Evolutionary conservation across 2,888 invertebrate genomes (phyloP), one percentile per base, ranked within the genome.

Genomic region (Hypercompe scribonia): DNA sequence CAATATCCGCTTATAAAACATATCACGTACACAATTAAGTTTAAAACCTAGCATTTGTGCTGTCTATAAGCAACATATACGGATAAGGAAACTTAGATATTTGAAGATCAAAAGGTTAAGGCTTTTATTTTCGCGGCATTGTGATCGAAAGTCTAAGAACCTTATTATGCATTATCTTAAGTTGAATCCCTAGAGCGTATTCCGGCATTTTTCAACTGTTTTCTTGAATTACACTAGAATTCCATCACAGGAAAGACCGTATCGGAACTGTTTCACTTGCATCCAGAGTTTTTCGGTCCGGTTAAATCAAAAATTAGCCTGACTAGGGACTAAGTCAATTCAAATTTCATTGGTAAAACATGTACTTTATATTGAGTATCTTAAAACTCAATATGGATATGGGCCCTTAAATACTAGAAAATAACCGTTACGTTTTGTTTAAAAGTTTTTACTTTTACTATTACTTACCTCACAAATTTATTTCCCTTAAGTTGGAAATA

Each of bases 11-110:
- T 71, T 73, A 68, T 42, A 72, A 50, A 70, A 61, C 58, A 70
- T 64, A 76, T 71, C 67, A 63, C 54, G 75, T 71, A 36, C 61
- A 50, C 70, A 73, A 75, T 81, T 78, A 80, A 78, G 71, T 76
- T 78, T 21, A 1, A 10, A 42, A 76, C 74, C 70, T 36, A 72
- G 73, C 65, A 65, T 64, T 58, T 71, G 69, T n/a, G 64, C 39
- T 11, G 39, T 50, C 39, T 42, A 69, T 69, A 36, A 18, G 21
- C 54, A n/a, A 78, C 66, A 72, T 50, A 15, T 28, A 58, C 31
- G 15, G 28, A 15, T 58, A 28, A 28, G 4, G 13, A n/a, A 2
- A 13, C 28, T 31, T 11, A 15, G 13, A 15, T 58, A 54, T n/a
- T 11, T n/a, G n/a, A 21, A 8, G 2, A 54, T 54, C 11, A 24